Conservation (phyloP, 1,140 invertebrate species). For the Cherax quadricarinatus region DNA sequence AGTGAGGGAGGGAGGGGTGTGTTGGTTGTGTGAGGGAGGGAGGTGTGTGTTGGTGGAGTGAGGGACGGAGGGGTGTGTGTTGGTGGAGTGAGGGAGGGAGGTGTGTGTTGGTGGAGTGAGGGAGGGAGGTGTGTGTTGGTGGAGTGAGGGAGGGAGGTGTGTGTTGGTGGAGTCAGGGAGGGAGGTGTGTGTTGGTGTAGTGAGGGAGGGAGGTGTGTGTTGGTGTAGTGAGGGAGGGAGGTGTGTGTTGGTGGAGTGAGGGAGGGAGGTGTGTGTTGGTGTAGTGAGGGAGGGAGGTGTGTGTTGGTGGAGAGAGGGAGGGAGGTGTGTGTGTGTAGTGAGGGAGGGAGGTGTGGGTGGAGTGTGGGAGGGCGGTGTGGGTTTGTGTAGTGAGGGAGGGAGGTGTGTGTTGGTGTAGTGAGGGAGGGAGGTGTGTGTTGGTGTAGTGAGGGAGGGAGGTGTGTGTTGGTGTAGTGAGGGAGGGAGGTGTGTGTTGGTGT, state of each 20-base stretch:
- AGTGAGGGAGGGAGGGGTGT: too few relatives aligned
- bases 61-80: not conserved
- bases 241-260: too few relatives aligned
- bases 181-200: not conserved
- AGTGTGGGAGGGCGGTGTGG: not conserved
- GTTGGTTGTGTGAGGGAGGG: too few relatives aligned
- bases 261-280: too few relatives aligned
- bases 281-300: too few relatives aligned
- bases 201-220: not conserved
- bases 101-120: not conserved
- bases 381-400: not conserved
- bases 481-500: not conserved
- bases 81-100: not conserved
- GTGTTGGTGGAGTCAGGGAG: not conserved
- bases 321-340: too few relatives aligned
- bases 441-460: not conserved
- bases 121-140: too few relatives aligned
- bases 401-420: not conserved
- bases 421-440: not conserved
- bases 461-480: not conserved
- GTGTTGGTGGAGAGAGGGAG: too few relatives aligned
- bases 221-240: too few relatives aligned
- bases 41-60: too few relatives aligned
- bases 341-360: too few relatives aligned
- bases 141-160: too few relatives aligned